Percentiles rank a stretch among this genome's conserved stretches.
Conservation (phyloP, 2,888 invertebrate species). For the Drosophila mimetica region DNA sequence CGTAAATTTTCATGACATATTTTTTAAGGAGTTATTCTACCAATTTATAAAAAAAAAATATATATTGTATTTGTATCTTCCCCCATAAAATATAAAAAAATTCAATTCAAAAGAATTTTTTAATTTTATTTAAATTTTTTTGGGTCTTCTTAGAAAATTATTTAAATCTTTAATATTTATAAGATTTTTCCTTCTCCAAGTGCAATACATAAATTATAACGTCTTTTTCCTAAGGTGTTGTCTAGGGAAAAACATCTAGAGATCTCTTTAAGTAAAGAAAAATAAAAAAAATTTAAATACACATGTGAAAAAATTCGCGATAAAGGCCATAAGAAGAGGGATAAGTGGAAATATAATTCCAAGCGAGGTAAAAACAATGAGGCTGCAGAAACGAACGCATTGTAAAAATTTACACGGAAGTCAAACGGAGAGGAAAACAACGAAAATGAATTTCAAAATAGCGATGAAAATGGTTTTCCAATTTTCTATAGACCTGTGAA, state of each 20-base stretch:
- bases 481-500: constrained; percentile 32
- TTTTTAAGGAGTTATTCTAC: too few relatives aligned
- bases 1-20: too few relatives aligned
- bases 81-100: too few relatives aligned
- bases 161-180: too few relatives aligned
- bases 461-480: constrained; percentile 32
- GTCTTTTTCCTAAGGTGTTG: constrained; percentile 11
- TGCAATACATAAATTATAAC: constrained; percentile 17
- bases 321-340: constrained; percentile 21
- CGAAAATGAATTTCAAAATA: constrained; percentile 21
- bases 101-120: too few relatives aligned
- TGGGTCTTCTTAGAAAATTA: too few relatives aligned
- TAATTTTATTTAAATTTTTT: too few relatives aligned
- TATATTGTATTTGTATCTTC: too few relatives aligned
- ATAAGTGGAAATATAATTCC: constrained; percentile 34
- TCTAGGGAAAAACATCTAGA: constrained; percentile 13
- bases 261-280: constrained; percentile 18
- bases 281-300: constrained; percentile 26
- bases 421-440: constrained; percentile 8
- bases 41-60: too few relatives aligned
- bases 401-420: constrained; percentile 36
- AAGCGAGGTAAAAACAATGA: constrained; percentile 67
- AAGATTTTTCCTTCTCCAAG: too few relatives aligned
- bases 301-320: constrained; percentile 13
- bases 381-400: constrained; percentile 47